Evolutionary conservation across 2,113 vertebrate species (phyloP).

Genomic region (Saccopteryx bilineata): DNA sequence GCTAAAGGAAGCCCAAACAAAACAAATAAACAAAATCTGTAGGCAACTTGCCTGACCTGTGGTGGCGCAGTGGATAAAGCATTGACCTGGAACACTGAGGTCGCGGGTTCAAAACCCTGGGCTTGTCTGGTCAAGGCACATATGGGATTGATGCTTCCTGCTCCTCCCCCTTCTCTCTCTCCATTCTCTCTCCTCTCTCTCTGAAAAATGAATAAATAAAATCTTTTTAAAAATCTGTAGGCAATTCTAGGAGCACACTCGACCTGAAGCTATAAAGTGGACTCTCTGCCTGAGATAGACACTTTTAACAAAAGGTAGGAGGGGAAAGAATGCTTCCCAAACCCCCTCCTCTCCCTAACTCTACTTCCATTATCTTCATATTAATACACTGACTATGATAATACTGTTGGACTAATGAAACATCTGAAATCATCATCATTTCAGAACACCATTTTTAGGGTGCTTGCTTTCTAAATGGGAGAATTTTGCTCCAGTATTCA

Average conservation of each 20-base stretch:
- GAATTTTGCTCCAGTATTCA: neutral
- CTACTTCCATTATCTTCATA: neutral
- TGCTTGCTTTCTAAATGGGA: neutral
- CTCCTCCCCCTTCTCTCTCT: too few relatives aligned
- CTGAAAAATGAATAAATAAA: too few relatives aligned
- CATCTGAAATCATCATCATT: neutral
- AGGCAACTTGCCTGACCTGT: neutral
- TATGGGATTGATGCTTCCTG: too few relatives aligned
- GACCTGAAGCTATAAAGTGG: neutral
- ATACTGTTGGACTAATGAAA: neutral
- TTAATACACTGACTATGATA: neutral
- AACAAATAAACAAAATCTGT: constrained; percentile 13
- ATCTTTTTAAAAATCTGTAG: neutral
- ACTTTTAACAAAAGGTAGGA: neutral
- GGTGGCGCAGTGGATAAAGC: too few relatives aligned
- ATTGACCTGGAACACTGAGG: too few relatives aligned
- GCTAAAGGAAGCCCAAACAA: constrained; percentile 50
- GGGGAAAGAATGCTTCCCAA: neutral
- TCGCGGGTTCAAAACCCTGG: too few relatives aligned
- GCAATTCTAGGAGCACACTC: neutral
- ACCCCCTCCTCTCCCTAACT: too few relatives aligned
- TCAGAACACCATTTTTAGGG: neutral
- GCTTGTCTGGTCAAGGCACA: too few relatives aligned
- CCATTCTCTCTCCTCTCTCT: too few relatives aligned
- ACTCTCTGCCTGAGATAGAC: neutral